Conservation (phyloP, 37 sponge, comb jelly and placozoan species). For the Beroe ovata region DNA sequence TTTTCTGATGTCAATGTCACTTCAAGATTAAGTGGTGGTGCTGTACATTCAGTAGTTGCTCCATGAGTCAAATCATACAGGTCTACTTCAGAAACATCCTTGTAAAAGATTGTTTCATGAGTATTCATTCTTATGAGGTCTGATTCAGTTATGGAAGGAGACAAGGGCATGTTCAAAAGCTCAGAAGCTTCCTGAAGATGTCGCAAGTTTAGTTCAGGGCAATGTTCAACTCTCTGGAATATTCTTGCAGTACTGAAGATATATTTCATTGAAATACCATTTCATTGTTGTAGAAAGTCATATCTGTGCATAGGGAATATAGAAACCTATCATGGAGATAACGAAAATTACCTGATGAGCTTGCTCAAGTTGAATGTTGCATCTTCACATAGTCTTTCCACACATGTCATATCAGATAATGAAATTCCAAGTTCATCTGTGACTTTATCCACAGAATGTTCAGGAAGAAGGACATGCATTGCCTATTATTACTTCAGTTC, state of each 20-base stretch:
- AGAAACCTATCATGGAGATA: not conserved
- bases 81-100: not conserved
- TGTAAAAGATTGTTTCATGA: conserved; percentile 2
- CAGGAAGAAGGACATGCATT: conserved; percentile 55
- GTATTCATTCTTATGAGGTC: not conserved
- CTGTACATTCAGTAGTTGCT: not conserved
- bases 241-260: conserved; percentile 14
- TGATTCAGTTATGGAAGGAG: conserved; percentile 4
- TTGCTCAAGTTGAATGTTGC: conserved; percentile 33
- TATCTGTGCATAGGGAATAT: too few species aligned
- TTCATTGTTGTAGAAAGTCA: too few species aligned
- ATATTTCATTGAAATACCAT: too few species aligned
- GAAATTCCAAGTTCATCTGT: conserved; percentile 15
- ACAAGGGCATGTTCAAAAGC: conserved; percentile 12
- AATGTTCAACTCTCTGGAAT: conserved; percentile 15
- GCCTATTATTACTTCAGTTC: too few species aligned
- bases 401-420: conserved; percentile 36
- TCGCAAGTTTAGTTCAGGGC: not conserved
- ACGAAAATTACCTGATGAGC: conserved; percentile 37
- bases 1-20: conserved; percentile 35
- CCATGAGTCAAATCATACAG: conserved; percentile 40
- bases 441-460: conserved; percentile 27
- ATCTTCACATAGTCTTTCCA: conserved; percentile 60
- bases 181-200: conserved; percentile 14
- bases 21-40: conserved; percentile 14